Conservation (phyloP, 2,797 vertebrate species). For the Allobates femoralis region DNA sequence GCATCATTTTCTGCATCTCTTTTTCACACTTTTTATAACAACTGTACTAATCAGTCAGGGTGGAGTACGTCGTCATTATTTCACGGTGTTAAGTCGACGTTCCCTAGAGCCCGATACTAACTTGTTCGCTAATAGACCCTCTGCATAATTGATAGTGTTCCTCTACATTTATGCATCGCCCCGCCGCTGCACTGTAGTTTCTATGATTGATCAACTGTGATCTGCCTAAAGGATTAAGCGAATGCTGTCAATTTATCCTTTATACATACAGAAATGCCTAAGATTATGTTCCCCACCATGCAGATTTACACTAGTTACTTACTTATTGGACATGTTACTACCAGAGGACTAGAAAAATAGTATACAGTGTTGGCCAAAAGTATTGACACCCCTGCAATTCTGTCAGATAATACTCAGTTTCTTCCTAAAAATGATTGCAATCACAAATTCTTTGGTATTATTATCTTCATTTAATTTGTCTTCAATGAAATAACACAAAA, state of each 20-base stretch:
- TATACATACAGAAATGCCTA: background rate
- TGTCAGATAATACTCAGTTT: no score
- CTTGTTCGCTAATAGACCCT: slow-evolving; percentile 5
- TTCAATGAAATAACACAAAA: no score
- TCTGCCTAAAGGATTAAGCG: background rate
- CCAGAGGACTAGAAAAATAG: background rate
- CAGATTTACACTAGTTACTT: background rate
- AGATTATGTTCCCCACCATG: background rate
- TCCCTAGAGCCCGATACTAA: slow-evolving; percentile 3
- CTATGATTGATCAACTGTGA: slow-evolving; percentile 8
- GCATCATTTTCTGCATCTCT: background rate
- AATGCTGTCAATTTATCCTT: background rate
- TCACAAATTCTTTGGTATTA: no score
- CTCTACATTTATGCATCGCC: slow-evolving; percentile 8
- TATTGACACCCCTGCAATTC: no score
- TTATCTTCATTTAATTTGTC: no score
- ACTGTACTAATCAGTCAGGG: background rate
- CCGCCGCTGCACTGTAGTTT: background rate
- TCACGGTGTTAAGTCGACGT: background rate
- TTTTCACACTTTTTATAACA: background rate
- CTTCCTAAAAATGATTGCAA: no score
- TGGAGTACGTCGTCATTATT: background rate
- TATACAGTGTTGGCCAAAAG: no score
- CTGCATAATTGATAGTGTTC: slow-evolving; percentile 20
- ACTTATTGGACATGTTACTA: background rate